Percentiles rank a stretch among this genome's conserved stretches.
These are phyloP conservation scores for Melopsittacus undulatus DNA, from an alignment of 2,797 vertebrate genomes.

Conservation along the genomic window DNA sequence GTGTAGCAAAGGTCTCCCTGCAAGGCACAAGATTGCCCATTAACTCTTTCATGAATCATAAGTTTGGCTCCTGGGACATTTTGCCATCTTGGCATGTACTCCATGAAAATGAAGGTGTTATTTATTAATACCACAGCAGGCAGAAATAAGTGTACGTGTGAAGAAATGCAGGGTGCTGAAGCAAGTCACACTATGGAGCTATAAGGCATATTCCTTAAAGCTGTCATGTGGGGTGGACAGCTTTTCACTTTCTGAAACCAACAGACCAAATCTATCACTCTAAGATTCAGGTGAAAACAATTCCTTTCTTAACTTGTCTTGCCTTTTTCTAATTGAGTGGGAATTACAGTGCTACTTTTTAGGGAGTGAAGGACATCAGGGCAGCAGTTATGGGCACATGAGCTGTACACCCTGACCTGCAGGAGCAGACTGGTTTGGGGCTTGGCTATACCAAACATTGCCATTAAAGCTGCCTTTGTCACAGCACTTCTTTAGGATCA, in stretches of 20 bases:
- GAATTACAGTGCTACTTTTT: neutral
- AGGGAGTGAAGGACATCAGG: neutral
- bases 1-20: slow-evolving; percentile 45
- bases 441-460: neutral
- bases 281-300: neutral
- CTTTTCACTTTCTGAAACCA: neutral
- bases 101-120: neutral
- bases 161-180: neutral
- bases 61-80: neutral
- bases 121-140: neutral
- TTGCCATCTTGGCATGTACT: accelerated
- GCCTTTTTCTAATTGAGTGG: accelerated
- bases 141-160: neutral
- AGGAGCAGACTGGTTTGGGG: neutral
- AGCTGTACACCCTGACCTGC: neutral
- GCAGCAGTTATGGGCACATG: neutral
- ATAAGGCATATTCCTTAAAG: neutral
- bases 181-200: neutral
- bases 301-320: neutral
- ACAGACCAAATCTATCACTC: neutral
- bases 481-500: neutral
- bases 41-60: slow-evolving; percentile 3
- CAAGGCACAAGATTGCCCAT: neutral
- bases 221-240: neutral
- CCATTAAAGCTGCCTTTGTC: slow-evolving; percentile 15